These are phyloP conservation scores for Gastrophysa polygoni DNA, from an alignment of 2,888 invertebrate genomes.

Conservation along the genomic window DNA sequence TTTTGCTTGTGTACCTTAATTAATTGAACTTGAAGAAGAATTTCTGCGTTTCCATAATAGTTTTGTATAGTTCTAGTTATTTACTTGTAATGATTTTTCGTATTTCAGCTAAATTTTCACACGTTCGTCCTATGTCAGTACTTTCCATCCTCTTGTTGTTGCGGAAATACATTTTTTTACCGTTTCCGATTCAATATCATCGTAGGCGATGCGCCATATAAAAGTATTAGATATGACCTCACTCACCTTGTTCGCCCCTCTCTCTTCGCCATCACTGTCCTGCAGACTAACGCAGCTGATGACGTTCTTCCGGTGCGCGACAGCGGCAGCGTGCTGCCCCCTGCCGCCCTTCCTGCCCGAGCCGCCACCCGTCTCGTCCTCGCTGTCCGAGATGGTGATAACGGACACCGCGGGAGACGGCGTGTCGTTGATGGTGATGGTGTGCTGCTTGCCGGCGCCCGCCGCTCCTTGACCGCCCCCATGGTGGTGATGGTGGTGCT, in stretches of 20 bases:
- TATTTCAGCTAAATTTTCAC: too few relatives aligned
- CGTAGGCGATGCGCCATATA: too few relatives aligned
- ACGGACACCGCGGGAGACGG: constrained; percentile 94
- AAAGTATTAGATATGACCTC: neutral
- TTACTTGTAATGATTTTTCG: too few relatives aligned
- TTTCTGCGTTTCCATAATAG: too few relatives aligned
- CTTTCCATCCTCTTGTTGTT: too few relatives aligned
- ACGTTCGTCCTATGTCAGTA: too few relatives aligned
- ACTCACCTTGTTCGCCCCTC: constrained; percentile 58
- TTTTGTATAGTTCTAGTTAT: too few relatives aligned
- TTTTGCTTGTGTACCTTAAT: too few relatives aligned
- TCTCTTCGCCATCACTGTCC: constrained; percentile 75
- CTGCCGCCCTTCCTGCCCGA: constrained; percentile 55
- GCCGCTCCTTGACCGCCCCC: constrained; percentile 27
- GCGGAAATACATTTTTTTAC: too few relatives aligned
- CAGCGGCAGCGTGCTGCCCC: constrained; percentile 34
- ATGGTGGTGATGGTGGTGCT: constrained; percentile 52
- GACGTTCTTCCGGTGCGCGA: constrained; percentile 67
- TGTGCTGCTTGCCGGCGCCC: constrained; percentile 68
- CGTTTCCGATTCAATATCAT: too few relatives aligned
- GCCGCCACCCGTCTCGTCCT: constrained; percentile 71
- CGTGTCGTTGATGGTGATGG: constrained; percentile 94
- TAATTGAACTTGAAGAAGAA: too few relatives aligned
- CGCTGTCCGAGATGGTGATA: constrained; percentile 94
- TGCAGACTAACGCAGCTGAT: constrained; percentile 80